These are phyloP conservation scores for Eupeodes corollae DNA, from an alignment of 1,140 invertebrate genomes.

Conservation along the genomic window DNA sequence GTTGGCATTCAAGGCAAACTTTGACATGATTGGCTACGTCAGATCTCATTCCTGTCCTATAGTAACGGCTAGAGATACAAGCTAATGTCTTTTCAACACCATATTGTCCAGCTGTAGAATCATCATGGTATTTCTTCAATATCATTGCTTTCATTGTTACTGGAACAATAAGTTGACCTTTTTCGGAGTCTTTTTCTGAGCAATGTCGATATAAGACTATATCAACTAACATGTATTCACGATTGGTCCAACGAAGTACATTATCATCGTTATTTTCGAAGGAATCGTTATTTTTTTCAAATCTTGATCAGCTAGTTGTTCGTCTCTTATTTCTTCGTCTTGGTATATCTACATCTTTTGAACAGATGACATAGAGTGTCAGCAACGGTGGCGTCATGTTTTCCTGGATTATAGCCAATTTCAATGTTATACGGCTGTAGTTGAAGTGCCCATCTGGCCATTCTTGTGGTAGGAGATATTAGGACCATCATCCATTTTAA, in stretches of 20 bases:
- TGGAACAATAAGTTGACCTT: slow-evolving; percentile 12
- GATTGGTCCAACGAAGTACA: slow-evolving; percentile 1
- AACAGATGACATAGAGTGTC: slow-evolving; percentile 17
- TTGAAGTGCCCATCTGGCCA: slow-evolving; percentile 38
- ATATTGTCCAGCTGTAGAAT: slow-evolving; percentile 19
- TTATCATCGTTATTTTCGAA: slow-evolving; percentile 2
- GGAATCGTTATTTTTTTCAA: background rate
- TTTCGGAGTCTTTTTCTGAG: slow-evolving; percentile 8
- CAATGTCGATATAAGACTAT: slow-evolving; percentile 4
- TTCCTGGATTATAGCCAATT: too few relatives aligned
- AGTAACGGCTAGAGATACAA: slow-evolving; percentile 13
- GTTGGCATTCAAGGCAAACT: background rate
- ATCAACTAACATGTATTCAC: slow-evolving; percentile 7
- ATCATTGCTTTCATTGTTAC: slow-evolving; percentile 4
- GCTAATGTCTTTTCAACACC: slow-evolving; percentile 16
- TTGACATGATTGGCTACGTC: background rate
- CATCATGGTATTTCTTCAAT: slow-evolving; percentile 15
- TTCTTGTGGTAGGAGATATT: slow-evolving; percentile 31
- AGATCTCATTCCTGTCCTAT: slow-evolving; percentile 19
- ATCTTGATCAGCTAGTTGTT: background rate
- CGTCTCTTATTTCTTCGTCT: slow-evolving; percentile 9
- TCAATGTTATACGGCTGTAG: slow-evolving; percentile 36
- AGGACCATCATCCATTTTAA: slow-evolving; percentile 39
- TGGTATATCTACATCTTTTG: slow-evolving; percentile 11
- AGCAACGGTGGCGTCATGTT: slow-evolving; percentile 24